These are phyloP conservation scores for Heliothis peltigera DNA, from an alignment of 2,888 invertebrate species.

Conservation along the genomic window DNA sequence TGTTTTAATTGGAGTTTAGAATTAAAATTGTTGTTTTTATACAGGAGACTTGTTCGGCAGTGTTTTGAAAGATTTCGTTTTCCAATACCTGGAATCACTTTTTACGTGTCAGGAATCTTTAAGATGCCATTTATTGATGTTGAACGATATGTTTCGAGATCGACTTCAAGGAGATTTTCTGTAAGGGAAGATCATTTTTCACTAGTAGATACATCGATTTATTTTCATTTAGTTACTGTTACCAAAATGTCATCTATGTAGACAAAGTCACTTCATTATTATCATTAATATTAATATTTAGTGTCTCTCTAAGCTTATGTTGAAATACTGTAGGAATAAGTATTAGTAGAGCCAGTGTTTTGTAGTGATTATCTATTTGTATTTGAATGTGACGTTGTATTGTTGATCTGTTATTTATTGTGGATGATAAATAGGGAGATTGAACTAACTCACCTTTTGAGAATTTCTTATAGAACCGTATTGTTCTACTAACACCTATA, in stretches of 20 bases:
- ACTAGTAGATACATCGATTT: conserved; percentile 2
- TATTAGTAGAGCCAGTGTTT: conserved; percentile 29
- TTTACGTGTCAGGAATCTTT: conserved; percentile 10
- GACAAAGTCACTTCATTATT: not conserved
- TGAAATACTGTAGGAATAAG: not conserved
- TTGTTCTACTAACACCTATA: not conserved
- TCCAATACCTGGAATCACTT: conserved; percentile 16
- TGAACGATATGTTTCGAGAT: conserved; percentile 3
- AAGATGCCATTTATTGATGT: conserved; percentile 32
- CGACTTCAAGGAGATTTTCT: conserved; percentile 1
- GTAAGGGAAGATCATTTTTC: conserved; percentile 11
- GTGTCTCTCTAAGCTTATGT: not conserved
- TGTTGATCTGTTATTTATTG: conserved; percentile 44
- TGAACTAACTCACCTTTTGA: not conserved
- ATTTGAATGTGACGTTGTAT: conserved; percentile 1
- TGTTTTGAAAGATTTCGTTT: conserved; percentile 18
- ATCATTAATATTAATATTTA: conserved; percentile 4
- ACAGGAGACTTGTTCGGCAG: conserved; percentile 10
- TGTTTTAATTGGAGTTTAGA: conserved; percentile 67
- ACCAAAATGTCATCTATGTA: not conserved
- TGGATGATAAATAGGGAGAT: conserved; percentile 47
- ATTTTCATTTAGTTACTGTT: not conserved
- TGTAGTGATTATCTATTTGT: conserved; percentile 27
- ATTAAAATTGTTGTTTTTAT: conserved; percentile 16
- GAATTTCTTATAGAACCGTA: not conserved